Evolutionary conservation across 2,888 invertebrate genomes (phyloP).

Genomic region (Hartigia nigra): DNA sequence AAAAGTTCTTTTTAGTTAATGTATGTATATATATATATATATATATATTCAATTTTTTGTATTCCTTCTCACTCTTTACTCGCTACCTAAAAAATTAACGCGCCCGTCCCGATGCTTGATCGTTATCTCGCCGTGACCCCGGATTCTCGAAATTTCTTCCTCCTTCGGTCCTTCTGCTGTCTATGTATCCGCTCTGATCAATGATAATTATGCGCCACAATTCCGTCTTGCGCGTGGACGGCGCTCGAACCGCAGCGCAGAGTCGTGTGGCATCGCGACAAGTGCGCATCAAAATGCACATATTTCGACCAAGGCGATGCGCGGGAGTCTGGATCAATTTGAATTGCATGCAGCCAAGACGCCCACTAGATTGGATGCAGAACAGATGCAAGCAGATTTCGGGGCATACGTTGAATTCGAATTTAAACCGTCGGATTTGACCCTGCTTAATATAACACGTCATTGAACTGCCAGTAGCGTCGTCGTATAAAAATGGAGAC

Average conservation of each 20-base stretch:
- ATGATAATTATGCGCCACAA: not conserved
- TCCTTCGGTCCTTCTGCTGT: not conserved
- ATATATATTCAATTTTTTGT: not conserved
- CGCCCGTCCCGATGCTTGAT: not conserved
- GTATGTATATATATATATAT: not conserved
- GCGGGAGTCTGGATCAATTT: constrained; percentile 22
- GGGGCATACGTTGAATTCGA: constrained; percentile 14
- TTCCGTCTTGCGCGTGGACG: not conserved
- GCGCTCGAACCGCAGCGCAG: not conserved
- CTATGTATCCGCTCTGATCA: not conserved
- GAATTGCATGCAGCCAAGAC: constrained; percentile 19
- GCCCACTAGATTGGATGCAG: constrained; percentile 2
- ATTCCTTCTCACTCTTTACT: not conserved
- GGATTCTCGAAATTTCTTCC: not conserved
- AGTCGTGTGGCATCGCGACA: constrained; percentile 5
- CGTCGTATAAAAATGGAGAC: not conserved
- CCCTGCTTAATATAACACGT: constrained; percentile 22
- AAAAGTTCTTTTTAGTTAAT: not conserved
- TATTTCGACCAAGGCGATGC: constrained; percentile 17
- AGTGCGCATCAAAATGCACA: constrained; percentile 23
- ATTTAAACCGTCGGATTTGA: constrained; percentile 33
- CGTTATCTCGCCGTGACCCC: not conserved
- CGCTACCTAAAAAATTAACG: not conserved
- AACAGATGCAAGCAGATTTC: not conserved
- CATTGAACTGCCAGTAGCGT: not conserved